Evolutionary conservation across 2,888 invertebrate genomes (phyloP), one percentile per base, ranked within the genome.

Genomic region (Drosophila diplacantha): DNA sequence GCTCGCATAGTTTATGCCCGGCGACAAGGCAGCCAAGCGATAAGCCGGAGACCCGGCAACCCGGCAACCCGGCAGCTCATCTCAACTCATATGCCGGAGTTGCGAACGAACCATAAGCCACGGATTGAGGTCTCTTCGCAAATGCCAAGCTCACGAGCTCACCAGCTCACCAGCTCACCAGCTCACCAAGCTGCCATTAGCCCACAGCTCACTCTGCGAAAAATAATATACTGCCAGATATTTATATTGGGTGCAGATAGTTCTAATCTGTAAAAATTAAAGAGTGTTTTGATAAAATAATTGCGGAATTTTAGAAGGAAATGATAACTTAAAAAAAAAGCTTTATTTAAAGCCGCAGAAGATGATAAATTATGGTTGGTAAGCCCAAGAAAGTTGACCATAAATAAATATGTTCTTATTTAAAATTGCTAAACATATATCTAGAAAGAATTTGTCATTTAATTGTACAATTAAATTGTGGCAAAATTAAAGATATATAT

Each of bases 11-110:
- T 75, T 80, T 78, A 75, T 79, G 73, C 73, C 65, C 61, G 61
- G 58, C 73, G 66, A 75, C 66, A 77, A 74, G 58, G 64, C 75
- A 78, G 64, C 57, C 66, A 64, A 58, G 71, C 80, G 80, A 80
- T 77, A 80, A 80, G 75, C 73, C 41, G 16, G 41, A 5, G 5
- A 41, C 41, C 58, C 35, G 22, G 43, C 35, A 41, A 47, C 59
- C 39, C 43, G 49, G 37, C 41, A 56, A 34, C 59, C 39, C 43
- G 49, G 37, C 41, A 56, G 31, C 57, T 18, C 29, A 44, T 29
- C 14, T 29, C 31, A 46, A 31, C 44, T 46, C 35, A 47, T 47
- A 50, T 37, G 29, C 35, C 50, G 51, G 41, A 31, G 46, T 39
- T 35, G 59, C 22, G 41, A 55, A n/a, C 55, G 29, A 35, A 59